A percentile compares a stretch with the other conserved stretches of the same genome.
These are phyloP conservation scores for Drosophila lacertosa DNA, from an alignment of 1,140 invertebrate genomes.

Conservation along the genomic window DNA sequence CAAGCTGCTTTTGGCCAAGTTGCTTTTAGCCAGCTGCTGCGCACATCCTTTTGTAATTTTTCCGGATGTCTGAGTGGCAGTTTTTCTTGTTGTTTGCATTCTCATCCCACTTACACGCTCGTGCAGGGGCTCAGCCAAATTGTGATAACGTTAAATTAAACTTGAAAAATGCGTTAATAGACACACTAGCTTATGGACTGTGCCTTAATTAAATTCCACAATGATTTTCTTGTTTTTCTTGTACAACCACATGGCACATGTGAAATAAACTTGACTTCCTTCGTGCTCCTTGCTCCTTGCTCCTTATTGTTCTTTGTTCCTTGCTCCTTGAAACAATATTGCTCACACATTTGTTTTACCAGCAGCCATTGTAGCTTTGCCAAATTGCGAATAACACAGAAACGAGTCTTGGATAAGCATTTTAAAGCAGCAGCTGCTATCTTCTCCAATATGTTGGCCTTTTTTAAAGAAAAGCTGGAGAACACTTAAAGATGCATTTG, in stretches of 20 bases:
- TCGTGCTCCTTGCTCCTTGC: too few relatives aligned
- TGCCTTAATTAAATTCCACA: constrained; percentile 75
- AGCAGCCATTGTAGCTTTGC: constrained; percentile 45
- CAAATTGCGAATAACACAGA: constrained; percentile 29
- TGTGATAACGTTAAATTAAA: constrained; percentile 78
- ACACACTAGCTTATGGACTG: constrained; percentile 32
- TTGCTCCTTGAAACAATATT: constrained; percentile 18
- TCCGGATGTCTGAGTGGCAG: constrained; percentile 56
- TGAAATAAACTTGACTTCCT: constrained; percentile 39
- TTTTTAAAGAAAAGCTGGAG: background rate
- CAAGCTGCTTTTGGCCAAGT: constrained; percentile 17
- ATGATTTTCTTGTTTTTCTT: constrained; percentile 67
- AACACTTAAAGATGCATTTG: too few relatives aligned
- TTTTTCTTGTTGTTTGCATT: background rate
- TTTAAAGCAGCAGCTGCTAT: background rate
- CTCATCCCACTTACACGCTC: background rate
- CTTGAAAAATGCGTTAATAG: constrained; percentile 80
- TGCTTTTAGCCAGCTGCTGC: constrained; percentile 38
- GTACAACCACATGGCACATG: constrained; percentile 63
- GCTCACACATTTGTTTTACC: constrained; percentile 37
- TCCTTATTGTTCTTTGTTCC: too few relatives aligned
- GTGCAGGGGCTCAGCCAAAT: constrained; percentile 48
- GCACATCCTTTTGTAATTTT: constrained; percentile 72
- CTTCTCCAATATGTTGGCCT: background rate
- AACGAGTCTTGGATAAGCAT: background rate